Evolutionary conservation across 1,140 invertebrate species (phyloP), one percentile per base, ranked within the genome.

Genomic region (Trichonephila inaurata): DNA sequence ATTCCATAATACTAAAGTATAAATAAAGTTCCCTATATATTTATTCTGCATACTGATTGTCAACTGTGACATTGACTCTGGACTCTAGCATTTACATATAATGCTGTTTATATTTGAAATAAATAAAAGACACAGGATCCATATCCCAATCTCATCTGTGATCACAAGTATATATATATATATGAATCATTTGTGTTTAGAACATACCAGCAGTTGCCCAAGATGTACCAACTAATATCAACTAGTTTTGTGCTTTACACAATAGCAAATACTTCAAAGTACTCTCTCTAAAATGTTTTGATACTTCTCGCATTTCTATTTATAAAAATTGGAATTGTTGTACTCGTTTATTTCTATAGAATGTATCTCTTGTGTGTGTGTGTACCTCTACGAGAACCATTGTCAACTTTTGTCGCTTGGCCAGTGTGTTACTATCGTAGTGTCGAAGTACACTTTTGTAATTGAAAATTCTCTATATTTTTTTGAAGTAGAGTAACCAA

Each of bases 221-320:
- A 24, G 66, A 69, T 77, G 72, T 77, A 77, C 33, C 18, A 33
- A 28, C 14, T 77, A 14, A 60, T 60, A 85, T 85, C 51, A 60
- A 28, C 58, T 85, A 85, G 83, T 60, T 85, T 16, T 61, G 83
- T 61, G 83, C 44, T 60, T 85, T 58, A 85, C 44, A 18, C 24
- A 85, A 85, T 85, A 85, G 83, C 83, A 85, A 85, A 28, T 85
- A 61, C 58, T 85, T 85, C 83, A 85, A 85, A 85, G 83, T 85
- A 85, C 24, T 60, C 21, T 85, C 82, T 85, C n/a, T 51, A 77
- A 33, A 77, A 24, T 77, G 72, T 77, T 77, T 77, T 77, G 72
- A 77, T 77, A 77, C 72, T 33, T 77, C 72, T 77, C 33, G 16
- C 72, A 28, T 77, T 28, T 77, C 33, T 18, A 24, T 33, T 18